Percentiles rank a stretch among this genome's conserved stretches.
Evolutionary conservation across 2,797 vertebrate species (phyloP).

Genomic region (Coluber constrictor): DNA sequence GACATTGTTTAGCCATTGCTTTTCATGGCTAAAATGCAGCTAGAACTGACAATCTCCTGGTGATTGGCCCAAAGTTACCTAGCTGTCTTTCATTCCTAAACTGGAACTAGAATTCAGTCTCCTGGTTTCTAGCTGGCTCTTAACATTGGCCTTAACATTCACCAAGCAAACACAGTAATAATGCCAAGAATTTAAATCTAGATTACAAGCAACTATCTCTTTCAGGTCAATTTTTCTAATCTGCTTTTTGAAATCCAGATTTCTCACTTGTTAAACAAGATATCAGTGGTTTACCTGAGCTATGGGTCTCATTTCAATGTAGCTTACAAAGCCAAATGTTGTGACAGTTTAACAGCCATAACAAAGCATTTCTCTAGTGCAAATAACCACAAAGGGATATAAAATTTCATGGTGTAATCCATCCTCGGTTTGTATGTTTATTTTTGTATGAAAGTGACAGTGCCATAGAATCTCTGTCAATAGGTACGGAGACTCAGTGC

Average conservation of each 20-base stretch:
- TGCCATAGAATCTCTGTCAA: slow-evolving; percentile 12
- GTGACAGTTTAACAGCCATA: slow-evolving; percentile 23
- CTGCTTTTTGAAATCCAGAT: not conserved
- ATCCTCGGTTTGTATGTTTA: not conserved
- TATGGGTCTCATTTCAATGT: not conserved
- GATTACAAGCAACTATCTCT: not conserved
- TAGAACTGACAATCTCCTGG: not conserved
- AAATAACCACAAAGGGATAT: not conserved
- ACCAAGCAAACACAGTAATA: not conserved
- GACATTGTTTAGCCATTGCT: no score
- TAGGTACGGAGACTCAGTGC: slow-evolving; percentile 18
- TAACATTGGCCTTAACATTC: not conserved
- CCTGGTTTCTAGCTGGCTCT: not conserved
- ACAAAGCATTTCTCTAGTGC: slow-evolving; percentile 17
- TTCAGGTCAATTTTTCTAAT: not conserved
- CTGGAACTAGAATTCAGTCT: not conserved
- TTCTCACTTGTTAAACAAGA: not conserved
- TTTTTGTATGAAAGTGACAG: slow-evolving; percentile 18
- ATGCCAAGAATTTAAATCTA: not conserved
- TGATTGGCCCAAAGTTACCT: not conserved
- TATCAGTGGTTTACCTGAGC: not conserved
- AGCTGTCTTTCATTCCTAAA: not conserved
- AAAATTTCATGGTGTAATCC: not conserved
- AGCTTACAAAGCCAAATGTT: not conserved
- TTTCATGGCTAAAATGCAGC: not conserved